phyloP scores from a whole-genome alignment of 2,888 invertebrate species.

The Andrena bucephala region DNA sequence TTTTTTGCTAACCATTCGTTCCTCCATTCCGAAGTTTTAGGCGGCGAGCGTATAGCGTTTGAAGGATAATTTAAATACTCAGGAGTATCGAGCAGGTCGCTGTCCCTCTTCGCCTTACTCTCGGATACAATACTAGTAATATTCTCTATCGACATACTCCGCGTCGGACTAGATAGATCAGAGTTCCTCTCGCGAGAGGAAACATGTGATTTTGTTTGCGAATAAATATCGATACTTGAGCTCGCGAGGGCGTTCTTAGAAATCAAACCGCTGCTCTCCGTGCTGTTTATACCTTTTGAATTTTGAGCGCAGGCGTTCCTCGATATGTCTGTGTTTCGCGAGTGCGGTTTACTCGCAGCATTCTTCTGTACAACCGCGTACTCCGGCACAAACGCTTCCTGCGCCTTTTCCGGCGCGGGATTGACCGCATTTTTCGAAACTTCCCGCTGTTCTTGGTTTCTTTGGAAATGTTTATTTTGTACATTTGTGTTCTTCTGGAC shows the following conservation, averaged over 20 bases:
- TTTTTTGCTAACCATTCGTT: constrained; percentile 83
- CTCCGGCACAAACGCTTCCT: constrained; percentile 74
- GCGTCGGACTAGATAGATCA: constrained; percentile 74
- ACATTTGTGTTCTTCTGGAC: constrained; percentile 74
- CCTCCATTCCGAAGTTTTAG: constrained; percentile 82
- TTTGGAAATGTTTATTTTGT: constrained; percentile 63
- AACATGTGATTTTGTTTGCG: constrained; percentile 67
- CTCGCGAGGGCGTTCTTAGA: constrained; percentile 59
- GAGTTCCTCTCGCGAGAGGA: constrained; percentile 66
- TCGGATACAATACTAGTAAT: constrained; percentile 62
- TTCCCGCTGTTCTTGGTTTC: constrained; percentile 63
- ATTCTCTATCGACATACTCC: constrained; percentile 74
- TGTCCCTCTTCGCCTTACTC: constrained; percentile 63
- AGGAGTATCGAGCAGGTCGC: constrained; percentile 74
- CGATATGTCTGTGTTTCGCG: constrained; percentile 50
- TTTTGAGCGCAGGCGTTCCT: constrained; percentile 52
- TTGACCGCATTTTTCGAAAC: constrained; percentile 34
- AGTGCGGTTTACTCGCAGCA: constrained; percentile 55
- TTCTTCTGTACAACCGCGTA: constrained; percentile 82
- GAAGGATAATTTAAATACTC: constrained; percentile 74
- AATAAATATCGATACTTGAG: constrained; percentile 64
- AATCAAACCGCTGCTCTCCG: constrained; percentile 36
- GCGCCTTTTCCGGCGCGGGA: constrained; percentile 48
- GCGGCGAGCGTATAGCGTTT: constrained; percentile 76
- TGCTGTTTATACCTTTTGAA: constrained; percentile 47